Evolutionary conservation across 2,113 vertebrate genomes (phyloP).

Genomic region (Tor tambroides): DNA sequence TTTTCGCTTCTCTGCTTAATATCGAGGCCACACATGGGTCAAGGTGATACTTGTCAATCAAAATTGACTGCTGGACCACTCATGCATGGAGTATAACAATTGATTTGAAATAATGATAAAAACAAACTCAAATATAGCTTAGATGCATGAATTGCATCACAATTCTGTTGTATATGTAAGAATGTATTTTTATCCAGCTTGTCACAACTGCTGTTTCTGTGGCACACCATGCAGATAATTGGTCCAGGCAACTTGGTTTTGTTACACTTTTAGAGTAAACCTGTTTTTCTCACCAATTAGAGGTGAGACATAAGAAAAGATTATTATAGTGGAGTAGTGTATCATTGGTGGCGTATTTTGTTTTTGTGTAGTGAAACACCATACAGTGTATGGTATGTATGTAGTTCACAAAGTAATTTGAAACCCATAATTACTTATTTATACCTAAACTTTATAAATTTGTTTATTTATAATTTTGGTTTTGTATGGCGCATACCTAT

Average conservation of each 20-base stretch:
- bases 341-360: background rate
- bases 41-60: constrained; percentile 2
- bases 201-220: background rate
- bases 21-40: background rate
- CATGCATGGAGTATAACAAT: background rate
- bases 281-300: background rate
- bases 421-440: background rate
- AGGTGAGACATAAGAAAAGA: background rate
- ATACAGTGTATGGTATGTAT: too few species aligned
- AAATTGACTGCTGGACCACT: background rate
- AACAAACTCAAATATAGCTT: too few species aligned
- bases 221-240: background rate
- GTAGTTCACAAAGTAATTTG: background rate
- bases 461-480: too few species aligned
- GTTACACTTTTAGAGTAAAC: background rate
- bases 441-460: too few species aligned
- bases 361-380: background rate
- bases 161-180: background rate
- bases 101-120: background rate
- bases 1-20: constrained; percentile 6
- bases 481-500: too few species aligned
- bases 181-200: background rate
- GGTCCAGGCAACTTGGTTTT: background rate
- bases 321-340: background rate
- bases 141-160: background rate